phyloP scores from a whole-genome alignment of 2,888 invertebrate genomes.

The Gymnosoma rotundatum region DNA sequence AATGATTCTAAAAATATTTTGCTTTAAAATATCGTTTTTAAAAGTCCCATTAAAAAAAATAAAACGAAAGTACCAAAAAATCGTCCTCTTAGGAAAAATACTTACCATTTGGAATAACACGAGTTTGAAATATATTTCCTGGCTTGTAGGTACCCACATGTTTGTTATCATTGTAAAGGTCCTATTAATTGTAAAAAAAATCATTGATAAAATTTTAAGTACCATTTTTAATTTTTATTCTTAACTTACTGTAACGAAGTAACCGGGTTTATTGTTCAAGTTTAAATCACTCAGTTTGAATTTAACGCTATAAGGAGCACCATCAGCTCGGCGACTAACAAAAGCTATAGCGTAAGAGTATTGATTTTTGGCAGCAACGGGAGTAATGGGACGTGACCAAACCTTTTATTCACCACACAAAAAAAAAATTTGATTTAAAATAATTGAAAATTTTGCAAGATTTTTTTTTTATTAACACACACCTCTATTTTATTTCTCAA shows the following conservation, averaged over 20 bases:
- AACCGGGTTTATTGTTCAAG: constrained; percentile 78
- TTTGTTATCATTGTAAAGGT: constrained; percentile 65
- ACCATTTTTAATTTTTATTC: neutral
- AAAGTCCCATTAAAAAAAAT: neutral
- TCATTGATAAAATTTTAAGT: neutral
- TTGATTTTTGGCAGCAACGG: constrained; percentile 75
- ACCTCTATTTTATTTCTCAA: constrained; percentile 81
- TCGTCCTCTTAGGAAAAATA: neutral
- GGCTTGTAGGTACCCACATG: constrained; percentile 57
- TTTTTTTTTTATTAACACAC: neutral
- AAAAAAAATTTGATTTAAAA: neutral
- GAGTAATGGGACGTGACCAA: constrained; percentile 82
- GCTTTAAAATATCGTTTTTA: neutral
- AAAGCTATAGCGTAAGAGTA: constrained; percentile 83
- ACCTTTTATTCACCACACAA: constrained; percentile 73
- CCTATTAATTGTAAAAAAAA: constrained; percentile 51
- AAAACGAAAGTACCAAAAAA: neutral
- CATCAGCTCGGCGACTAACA: constrained; percentile 82
- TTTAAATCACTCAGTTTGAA: constrained; percentile 79
- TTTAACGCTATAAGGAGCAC: constrained; percentile 79
- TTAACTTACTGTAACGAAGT: constrained; percentile 76
- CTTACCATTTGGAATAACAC: constrained; percentile 77
- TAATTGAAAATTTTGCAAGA: neutral
- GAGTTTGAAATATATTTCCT: constrained; percentile 72
- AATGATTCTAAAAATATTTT: no score